Evolutionary conservation across 2,113 vertebrate species (phyloP).

Genomic region (Semnornis frantzii): DNA sequence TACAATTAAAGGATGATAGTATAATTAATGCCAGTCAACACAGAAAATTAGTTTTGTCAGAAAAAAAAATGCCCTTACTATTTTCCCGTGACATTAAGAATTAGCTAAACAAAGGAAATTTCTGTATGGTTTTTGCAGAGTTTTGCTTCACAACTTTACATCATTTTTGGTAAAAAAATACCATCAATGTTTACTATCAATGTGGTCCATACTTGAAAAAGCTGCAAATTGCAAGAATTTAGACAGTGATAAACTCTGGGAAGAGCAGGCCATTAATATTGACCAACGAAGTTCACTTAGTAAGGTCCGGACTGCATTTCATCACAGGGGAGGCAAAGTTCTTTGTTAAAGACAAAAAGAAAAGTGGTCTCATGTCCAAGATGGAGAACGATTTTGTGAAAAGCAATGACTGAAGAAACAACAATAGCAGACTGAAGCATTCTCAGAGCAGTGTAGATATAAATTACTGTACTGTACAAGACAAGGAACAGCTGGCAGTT

Average conservation of each 20-base stretch:
- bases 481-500: not conserved
- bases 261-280: not conserved
- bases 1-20: conserved; percentile 62
- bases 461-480: not conserved
- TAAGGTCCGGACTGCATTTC: not conserved
- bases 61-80: not conserved
- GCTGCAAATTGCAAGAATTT: not conserved
- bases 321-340: not conserved
- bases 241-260: not conserved
- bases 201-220: not conserved
- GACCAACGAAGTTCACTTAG: not conserved
- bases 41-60: conserved; percentile 19
- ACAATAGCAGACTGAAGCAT: not conserved
- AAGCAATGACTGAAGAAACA: not conserved
- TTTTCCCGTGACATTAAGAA: not conserved
- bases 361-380: not conserved
- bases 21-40: conserved; percentile 44
- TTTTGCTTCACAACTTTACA: not conserved
- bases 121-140: not conserved
- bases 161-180: not conserved
- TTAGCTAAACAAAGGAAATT: not conserved
- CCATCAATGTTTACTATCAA: not conserved
- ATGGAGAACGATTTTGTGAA: not conserved
- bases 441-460: not conserved
- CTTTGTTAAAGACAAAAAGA: not conserved